A percentile compares a stretch with the other conserved stretches of the same genome.
Evolutionary conservation across 1,140 invertebrate genomes (phyloP).

Genomic region (Ceratoteleas bidentatus): DNA sequence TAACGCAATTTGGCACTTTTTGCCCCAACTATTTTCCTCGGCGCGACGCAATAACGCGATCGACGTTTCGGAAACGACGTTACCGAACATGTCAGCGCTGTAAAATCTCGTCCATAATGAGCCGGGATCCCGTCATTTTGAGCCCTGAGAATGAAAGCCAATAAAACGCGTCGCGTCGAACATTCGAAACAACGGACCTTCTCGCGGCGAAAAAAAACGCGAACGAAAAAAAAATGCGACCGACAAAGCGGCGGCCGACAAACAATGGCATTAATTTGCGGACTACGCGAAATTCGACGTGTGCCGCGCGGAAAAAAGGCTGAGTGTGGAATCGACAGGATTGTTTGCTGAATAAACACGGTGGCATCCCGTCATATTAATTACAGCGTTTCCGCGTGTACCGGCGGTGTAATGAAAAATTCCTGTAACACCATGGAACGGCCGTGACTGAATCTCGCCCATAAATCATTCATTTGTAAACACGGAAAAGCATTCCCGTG

Average conservation of each 20-base stretch:
- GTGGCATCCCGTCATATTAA: constrained; percentile 62
- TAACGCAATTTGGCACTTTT: too few species aligned
- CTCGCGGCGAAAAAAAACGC: too few species aligned
- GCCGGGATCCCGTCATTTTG: too few species aligned
- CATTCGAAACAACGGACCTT: constrained; percentile 23
- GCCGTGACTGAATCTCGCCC: constrained; percentile 39
- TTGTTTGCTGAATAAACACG: constrained; percentile 59
- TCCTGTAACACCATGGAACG: constrained; percentile 58
- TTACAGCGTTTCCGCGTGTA: constrained; percentile 57
- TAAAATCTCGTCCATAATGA: too few species aligned
- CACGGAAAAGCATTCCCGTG: constrained; percentile 65
- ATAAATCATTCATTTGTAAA: constrained; percentile 67
- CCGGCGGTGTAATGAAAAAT: constrained; percentile 64
- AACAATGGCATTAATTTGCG: constrained; percentile 49
- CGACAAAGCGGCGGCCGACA: background rate
- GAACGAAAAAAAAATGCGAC: too few species aligned
- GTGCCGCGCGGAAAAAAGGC: background rate
- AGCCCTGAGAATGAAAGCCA: too few species aligned
- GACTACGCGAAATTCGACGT: constrained; percentile 28
- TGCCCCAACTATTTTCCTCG: too few species aligned
- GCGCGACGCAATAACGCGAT: background rate
- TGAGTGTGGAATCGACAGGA: constrained; percentile 37
- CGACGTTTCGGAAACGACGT: background rate
- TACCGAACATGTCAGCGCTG: background rate
- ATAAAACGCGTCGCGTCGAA: background rate